Evolutionary conservation across 1,140 invertebrate species (phyloP).

Genomic region (Lineus longissimus): DNA sequence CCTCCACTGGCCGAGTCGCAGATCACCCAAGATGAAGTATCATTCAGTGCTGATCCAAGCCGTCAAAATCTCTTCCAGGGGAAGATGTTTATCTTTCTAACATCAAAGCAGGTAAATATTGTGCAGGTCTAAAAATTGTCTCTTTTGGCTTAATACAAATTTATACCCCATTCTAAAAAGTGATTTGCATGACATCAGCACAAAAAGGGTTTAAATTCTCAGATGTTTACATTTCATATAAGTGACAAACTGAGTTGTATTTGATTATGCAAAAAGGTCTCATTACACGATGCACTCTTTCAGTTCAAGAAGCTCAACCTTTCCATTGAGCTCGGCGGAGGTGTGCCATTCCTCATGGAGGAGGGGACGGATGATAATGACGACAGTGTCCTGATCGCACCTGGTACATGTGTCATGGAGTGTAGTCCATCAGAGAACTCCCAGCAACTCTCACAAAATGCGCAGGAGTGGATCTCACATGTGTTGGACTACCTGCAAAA

Average conservation of each 20-base stretch:
- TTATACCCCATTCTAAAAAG: no score
- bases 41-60: conserved; percentile 56
- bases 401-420: conserved; percentile 34
- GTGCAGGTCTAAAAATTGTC: no score
- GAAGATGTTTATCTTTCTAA: conserved; percentile 63
- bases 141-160: no score
- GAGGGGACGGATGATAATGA: conserved; percentile 16
- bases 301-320: conserved; percentile 42
- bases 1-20: conserved; percentile 60
- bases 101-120: conserved; percentile 57
- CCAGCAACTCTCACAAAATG: conserved; percentile 16
- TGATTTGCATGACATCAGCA: no score
- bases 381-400: conserved; percentile 22
- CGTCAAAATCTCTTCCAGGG: conserved; percentile 59
- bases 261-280: no score
- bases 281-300: no score
- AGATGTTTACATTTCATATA: no score
- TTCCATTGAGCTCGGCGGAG: conserved; percentile 39
- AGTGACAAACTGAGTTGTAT: no score
- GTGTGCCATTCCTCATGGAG: conserved; percentile 34
- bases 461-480: conserved; percentile 25
- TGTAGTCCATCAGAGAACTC: conserved; percentile 15
- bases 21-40: conserved; percentile 57
- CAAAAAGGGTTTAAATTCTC: no score
- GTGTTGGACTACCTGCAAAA: conserved; percentile 24